Base-by-base conservation (phyloP, 2,888 invertebrate species). In the Drosophila setosimentum region DNA sequence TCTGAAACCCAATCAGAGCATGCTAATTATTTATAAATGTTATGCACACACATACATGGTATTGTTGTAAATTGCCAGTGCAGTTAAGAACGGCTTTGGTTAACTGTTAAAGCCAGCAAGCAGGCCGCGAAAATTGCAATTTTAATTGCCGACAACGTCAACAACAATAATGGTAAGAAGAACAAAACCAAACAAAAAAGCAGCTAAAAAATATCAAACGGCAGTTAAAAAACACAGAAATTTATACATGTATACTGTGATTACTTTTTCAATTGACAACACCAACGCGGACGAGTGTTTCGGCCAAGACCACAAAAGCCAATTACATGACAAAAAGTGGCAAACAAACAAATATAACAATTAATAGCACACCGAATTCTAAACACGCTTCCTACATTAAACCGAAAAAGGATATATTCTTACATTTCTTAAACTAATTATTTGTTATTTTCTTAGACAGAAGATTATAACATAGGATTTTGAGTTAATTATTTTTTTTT, bases 1-100 rank as follows among this genome's bases (percentile, higher is more conserved):
- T 18, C 49, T 45, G 37, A 7, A 29, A n/a, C 62, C 21, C 54
- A 74, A 73, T 64, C 59, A 74, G 74, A 68, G 74, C 74, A 73
- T 73, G 50, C 59, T 40, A 27, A 51, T 48, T 54, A 69, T 70
- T 64, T 21, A 24, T n/a, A 42, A 57, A 30, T 42, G 40, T 42
- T 57, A 57, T 57, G 57, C 32, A 21, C n/a, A 18, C 18, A 54
- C 27, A 51, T 35, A 48, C 21, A 16, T 37, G 18, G 27, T 37
- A 49, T 49, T 27, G 18, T 49, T 49, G 24, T 35, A n/a, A 40
- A 30, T 66, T 58, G 29, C 10, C 37, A 27, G 37, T 63, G 63
- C 63, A 59, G 66, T 55, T 60, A 45, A 66, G 59, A 65, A 51
- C 71, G 60, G 54, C 30, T 66, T 40, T 24, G 16, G 24, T 27